phyloP scores from a whole-genome alignment of 2,113 vertebrate species.

The Marmota monax region DNA sequence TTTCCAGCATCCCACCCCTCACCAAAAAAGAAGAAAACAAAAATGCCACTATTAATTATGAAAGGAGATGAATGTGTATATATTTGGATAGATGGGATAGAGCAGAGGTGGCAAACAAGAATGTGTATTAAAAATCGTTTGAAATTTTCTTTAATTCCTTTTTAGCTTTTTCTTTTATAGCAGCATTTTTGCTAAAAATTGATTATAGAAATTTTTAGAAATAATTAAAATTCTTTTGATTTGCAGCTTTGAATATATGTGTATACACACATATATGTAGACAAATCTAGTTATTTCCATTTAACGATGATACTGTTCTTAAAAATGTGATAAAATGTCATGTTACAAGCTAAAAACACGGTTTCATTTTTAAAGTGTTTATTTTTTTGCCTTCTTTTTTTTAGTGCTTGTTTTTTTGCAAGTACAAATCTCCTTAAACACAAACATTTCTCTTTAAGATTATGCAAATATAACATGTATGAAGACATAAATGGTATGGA shows the following conservation, averaged over 20 bases:
- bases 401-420: conserved; percentile 39
- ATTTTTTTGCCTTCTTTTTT: not conserved
- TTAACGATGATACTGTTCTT: not conserved
- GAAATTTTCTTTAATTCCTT: not conserved
- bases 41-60: not conserved
- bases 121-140: not conserved
- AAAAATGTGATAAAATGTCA: conserved; percentile 49
- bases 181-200: conserved; percentile 7
- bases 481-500: too few species aligned
- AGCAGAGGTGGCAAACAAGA: not conserved
- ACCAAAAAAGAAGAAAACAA: not conserved
- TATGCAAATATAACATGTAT: not conserved
- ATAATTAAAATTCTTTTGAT: conserved; percentile 44
- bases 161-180: conserved; percentile 26
- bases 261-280: not conserved
- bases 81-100: not conserved
- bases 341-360: not conserved
- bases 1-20: not conserved
- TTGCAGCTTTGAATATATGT: not conserved
- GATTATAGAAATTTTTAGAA: not conserved
- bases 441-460: conserved; percentile 2
- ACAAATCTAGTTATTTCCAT: not conserved
- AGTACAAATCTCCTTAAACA: conserved; percentile 31
- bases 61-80: not conserved
- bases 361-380: conserved; percentile 57